Evolutionary conservation across 2,888 invertebrate genomes (phyloP).

Genomic region (Dynastes grantii): DNA sequence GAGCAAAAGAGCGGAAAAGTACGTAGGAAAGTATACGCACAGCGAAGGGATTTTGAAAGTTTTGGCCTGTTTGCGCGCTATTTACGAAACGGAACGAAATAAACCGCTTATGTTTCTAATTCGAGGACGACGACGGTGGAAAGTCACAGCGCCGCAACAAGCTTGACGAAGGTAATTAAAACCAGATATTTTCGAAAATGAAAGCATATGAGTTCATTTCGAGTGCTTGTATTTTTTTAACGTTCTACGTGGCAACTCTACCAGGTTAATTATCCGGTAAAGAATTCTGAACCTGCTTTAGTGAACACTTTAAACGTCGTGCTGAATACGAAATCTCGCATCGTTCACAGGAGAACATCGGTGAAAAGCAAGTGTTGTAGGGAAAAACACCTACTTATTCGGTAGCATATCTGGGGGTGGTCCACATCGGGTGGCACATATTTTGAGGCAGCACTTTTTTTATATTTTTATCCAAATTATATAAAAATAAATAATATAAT

Average conservation of each 20-base stretch:
- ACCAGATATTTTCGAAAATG: constrained; percentile 15
- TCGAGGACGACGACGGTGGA: background rate
- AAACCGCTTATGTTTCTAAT: constrained; percentile 19
- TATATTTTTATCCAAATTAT: too few species aligned
- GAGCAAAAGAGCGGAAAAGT: constrained; percentile 37
- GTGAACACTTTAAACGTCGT: too few species aligned
- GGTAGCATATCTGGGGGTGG: too few species aligned
- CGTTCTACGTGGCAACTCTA: background rate
- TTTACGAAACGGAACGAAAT: constrained; percentile 29
- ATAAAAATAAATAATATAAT: too few species aligned
- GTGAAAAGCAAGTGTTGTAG: too few species aligned
- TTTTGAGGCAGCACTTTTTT: too few species aligned
- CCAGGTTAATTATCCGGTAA: background rate
- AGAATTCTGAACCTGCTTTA: background rate
- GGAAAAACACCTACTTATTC: background rate
- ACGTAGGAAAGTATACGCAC: constrained; percentile 12
- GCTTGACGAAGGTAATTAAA: constrained; percentile 9
- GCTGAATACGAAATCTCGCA: too few species aligned
- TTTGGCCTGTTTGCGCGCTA: constrained; percentile 23
- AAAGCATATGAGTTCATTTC: constrained; percentile 7
- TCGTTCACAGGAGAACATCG: too few species aligned
- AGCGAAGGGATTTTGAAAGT: background rate
- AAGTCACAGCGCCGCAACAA: background rate
- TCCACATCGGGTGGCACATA: too few species aligned
- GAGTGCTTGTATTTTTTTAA: background rate